phyloP scores from a whole-genome alignment of 2,797 vertebrate species.

The Mallotus villosus region DNA sequence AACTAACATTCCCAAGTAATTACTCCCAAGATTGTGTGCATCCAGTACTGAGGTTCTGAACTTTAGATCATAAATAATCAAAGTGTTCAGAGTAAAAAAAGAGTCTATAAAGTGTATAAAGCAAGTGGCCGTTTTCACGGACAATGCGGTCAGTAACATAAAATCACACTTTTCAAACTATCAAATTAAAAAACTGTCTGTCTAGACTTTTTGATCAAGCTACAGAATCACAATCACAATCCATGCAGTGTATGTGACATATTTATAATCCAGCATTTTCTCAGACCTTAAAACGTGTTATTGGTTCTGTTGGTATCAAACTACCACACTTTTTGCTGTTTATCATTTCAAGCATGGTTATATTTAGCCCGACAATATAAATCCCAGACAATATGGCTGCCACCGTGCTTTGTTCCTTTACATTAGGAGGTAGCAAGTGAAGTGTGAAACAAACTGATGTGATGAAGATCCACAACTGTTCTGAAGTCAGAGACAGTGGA shows the following conservation, averaged over 20 bases:
- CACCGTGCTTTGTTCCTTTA: conserved; percentile 32
- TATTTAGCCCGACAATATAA: conserved; percentile 55
- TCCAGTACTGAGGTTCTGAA: background rate
- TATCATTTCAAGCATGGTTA: conserved; percentile 43
- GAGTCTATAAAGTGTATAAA: background rate
- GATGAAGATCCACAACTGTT: conserved; percentile 67
- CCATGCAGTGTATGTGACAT: background rate
- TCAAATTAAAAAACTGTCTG: background rate
- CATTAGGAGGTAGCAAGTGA: conserved; percentile 66
- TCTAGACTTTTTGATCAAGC: background rate
- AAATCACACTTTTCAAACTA: no score
- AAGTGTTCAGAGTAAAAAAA: background rate
- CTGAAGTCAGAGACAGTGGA: conserved; percentile 43
- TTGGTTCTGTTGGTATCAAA: no score
- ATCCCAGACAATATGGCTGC: conserved; percentile 54
- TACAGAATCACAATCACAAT: background rate
- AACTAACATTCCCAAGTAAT: background rate
- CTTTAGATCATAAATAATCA: conserved; percentile 1
- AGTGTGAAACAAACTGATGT: conserved; percentile 75
- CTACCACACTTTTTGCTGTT: background rate
- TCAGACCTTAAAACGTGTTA: no score
- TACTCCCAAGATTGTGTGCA: background rate
- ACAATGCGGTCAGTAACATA: no score
- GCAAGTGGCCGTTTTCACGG: conserved; percentile 13
- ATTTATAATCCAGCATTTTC: background rate